These are phyloP conservation scores for Heliconius nattereri DNA, from an alignment of 1,140 invertebrate species.

Conservation along the genomic window DNA sequence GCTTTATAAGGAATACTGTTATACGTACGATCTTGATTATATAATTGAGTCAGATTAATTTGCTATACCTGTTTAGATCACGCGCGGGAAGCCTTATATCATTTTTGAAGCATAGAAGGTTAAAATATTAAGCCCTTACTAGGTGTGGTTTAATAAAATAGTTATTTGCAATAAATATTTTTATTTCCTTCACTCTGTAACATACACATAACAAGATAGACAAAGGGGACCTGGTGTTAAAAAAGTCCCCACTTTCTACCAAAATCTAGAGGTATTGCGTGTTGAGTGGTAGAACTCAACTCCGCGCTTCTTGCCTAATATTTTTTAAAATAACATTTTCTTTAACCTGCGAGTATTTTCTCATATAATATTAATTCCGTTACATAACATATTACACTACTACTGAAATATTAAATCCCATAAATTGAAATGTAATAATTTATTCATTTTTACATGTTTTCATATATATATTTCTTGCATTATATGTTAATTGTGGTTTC, in stretches of 20 bases:
- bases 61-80: conserved; percentile 14
- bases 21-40: background rate
- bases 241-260: background rate
- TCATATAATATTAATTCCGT: no score
- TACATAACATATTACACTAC: no score
- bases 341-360: no score
- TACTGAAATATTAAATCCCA: no score
- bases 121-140: background rate
- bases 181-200: background rate
- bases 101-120: background rate
- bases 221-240: background rate
- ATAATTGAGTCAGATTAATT: background rate
- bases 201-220: background rate
- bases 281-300: no score
- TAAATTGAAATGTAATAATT: no score
- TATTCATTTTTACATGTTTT: background rate
- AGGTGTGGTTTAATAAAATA: background rate
- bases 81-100: background rate
- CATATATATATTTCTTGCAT: background rate
- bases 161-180: background rate
- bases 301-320: no score
- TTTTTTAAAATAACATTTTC: no score
- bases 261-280: no score
- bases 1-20: background rate
- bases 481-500: background rate